Percentiles rank a stretch among this genome's conserved stretches.
Evolutionary conservation across 2,113 vertebrate species (phyloP).

Genomic region (Paratilapia polleni): DNA sequence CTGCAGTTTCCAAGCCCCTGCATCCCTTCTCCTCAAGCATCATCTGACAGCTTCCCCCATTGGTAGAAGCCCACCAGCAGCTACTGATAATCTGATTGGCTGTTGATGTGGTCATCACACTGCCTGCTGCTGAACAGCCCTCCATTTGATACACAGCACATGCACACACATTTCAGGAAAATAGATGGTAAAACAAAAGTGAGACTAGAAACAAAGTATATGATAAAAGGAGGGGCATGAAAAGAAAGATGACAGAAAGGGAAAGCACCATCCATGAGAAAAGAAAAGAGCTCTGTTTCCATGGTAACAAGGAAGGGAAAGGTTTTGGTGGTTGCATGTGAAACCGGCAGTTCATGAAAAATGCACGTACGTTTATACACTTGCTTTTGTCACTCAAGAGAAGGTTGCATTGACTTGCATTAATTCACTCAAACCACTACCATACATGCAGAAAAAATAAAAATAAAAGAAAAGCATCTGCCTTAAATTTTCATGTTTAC

Average conservation of each 20-base stretch:
- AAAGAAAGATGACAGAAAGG: not conserved
- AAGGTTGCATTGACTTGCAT: not conserved
- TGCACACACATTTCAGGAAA: not conserved
- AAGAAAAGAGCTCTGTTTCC: slow-evolving; percentile 64
- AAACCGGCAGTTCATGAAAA: slow-evolving; percentile 21
- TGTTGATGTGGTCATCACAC: slow-evolving; percentile 78
- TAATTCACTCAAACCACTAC: not conserved
- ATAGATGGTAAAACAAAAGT: not conserved
- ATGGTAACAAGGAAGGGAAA: slow-evolving; percentile 67
- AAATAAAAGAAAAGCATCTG: no score
- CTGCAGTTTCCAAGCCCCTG: slow-evolving; percentile 69
- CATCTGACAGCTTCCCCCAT: slow-evolving; percentile 38
- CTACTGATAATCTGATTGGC: slow-evolving; percentile 67
- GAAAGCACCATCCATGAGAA: not conserved
- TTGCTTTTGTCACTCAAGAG: not conserved
- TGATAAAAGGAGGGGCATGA: not conserved
- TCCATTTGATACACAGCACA: slow-evolving; percentile 3
- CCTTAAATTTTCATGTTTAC: not conserved
- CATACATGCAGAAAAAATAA: not conserved
- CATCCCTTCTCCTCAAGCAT: slow-evolving; percentile 53
- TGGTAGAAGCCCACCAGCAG: slow-evolving; percentile 50
- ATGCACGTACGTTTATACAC: not conserved
- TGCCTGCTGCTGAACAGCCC: slow-evolving; percentile 13
- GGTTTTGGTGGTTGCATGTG: slow-evolving; percentile 28
- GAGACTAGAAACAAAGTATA: not conserved